Percentiles rank a stretch among this genome's conserved stretches.
phyloP scores from a whole-genome alignment of 2,113 vertebrate genomes.

The Numenius arquata region DNA sequence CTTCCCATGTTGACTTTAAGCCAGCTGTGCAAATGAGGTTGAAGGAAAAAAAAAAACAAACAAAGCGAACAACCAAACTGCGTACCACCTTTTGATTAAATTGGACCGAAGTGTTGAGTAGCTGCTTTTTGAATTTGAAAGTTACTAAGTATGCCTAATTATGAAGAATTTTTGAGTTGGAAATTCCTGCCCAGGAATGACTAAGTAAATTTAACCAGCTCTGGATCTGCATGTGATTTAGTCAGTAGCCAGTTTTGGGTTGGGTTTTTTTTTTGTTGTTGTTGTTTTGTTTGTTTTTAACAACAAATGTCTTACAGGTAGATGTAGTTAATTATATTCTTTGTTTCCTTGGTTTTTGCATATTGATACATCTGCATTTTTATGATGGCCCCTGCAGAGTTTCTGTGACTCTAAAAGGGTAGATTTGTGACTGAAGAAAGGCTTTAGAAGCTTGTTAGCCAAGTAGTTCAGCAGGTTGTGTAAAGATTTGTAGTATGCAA shows the following conservation, averaged over 20 bases:
- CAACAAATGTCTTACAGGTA: not conserved
- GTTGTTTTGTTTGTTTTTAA: not conserved
- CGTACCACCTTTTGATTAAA: not conserved
- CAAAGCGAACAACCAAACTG: accelerated
- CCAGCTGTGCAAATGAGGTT: not conserved
- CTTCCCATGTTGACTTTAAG: not conserved
- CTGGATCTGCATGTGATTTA: not conserved
- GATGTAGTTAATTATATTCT: not conserved
- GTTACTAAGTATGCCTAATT: not conserved
- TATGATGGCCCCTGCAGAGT: not conserved
- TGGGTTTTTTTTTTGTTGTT: not conserved
- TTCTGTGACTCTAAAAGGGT: not conserved
- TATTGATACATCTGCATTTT: not conserved
- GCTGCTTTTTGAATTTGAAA: not conserved
- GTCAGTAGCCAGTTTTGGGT: not conserved
- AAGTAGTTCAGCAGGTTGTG: not conserved
- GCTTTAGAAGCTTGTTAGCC: not conserved
- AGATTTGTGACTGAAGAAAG: not conserved
- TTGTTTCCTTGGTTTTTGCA: not conserved
- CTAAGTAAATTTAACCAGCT: not conserved
- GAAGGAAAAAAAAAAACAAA: not conserved
- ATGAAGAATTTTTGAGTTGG: not conserved
- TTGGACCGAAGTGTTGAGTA: not conserved
- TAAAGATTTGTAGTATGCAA: not conserved
- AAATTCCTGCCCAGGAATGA: not conserved